Conservation (phyloP, 2,888 invertebrate species). For the Drosophila aldrichi region DNA sequence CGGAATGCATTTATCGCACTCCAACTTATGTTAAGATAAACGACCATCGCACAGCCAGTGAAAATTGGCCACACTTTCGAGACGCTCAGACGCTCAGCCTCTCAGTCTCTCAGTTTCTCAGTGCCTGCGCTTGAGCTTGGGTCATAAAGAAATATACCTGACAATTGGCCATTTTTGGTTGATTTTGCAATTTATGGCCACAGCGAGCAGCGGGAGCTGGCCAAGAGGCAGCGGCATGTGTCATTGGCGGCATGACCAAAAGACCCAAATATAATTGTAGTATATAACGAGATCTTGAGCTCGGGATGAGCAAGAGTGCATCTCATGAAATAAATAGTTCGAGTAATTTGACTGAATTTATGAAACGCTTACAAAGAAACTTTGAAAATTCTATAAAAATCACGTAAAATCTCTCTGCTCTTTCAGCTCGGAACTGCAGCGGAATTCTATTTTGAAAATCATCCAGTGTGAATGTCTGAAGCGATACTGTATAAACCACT, state of each 20-base stretch:
- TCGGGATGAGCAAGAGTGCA: not conserved
- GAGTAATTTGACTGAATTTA: not conserved
- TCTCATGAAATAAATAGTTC: not conserved
- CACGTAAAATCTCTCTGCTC: not conserved
- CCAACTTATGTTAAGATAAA: constrained; percentile 80
- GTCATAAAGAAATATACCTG: constrained; percentile 56
- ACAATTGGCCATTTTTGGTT: constrained; percentile 75
- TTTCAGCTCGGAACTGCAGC: not conserved
- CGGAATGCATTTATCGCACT: constrained; percentile 83
- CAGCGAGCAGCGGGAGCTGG: constrained; percentile 15
- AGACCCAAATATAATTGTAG: constrained; percentile 47
- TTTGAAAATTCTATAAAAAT: not conserved
- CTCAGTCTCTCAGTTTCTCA: not conserved
- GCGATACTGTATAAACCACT: not conserved
- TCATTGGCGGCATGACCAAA: constrained; percentile 69
- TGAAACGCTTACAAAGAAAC: no score
- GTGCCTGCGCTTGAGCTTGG: constrained; percentile 5
- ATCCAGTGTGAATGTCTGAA: not conserved
- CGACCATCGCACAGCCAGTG: constrained; percentile 54
- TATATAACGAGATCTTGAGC: constrained; percentile 3
- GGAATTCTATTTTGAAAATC: not conserved
- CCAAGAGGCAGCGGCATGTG: constrained; percentile 6
- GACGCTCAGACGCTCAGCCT: constrained; percentile 1
- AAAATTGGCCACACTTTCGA: constrained; percentile 77
- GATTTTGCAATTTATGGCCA: constrained; percentile 68